Evolutionary conservation across 2,113 vertebrate genomes (phyloP), one percentile per base, ranked within the genome.

Genomic region (Mormyrus iriodes): DNA sequence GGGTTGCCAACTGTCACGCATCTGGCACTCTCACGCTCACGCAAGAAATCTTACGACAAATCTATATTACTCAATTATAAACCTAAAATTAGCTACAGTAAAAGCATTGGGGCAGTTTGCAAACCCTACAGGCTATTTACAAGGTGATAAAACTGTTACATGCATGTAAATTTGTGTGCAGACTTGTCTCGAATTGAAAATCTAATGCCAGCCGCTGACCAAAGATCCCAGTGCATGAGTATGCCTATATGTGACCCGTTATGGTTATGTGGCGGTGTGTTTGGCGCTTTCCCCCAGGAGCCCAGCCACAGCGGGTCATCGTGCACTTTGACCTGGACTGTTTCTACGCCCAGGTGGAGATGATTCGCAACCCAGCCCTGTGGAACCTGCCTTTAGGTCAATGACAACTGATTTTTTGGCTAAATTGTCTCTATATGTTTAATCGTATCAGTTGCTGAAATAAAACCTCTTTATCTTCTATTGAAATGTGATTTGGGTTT

Each of bases 271-370:
- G 27, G 27, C 19, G 17, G 15, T 19, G 31, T 76, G 35, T 21
- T 15, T 48, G 21, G 44, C 44, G 4, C 39, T 73, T 73, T 31
- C 39, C 17, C 49, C 24, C n/a, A 88, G 87, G 31, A 58, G 42
- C 42, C 42, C 87, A 19, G 1, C 39, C 85, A 0, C 90, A 91
- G 35, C 94, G 95, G 92, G 95, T 98, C 83, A 94, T 98, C 69
- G 89, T 97, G 4, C 97, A 99, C 65, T 89, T 98, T 85, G 98
- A 99, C 92, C 88, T 98, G 93, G 97, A 99, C 90, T 99, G 98
- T 90, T 98, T 97, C 93, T 99, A 99, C 3, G 97, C 97, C 0
- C 97, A 99, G 93, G 97, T 99, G 83, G 98, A 99, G 93, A 99
- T 97, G 97, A 95, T 98, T 91, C 95, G 94, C 69, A 96, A 98